Evolutionary conservation across 2,888 invertebrate species (phyloP).

Genomic region (Cyrtodaria siliqua): DNA sequence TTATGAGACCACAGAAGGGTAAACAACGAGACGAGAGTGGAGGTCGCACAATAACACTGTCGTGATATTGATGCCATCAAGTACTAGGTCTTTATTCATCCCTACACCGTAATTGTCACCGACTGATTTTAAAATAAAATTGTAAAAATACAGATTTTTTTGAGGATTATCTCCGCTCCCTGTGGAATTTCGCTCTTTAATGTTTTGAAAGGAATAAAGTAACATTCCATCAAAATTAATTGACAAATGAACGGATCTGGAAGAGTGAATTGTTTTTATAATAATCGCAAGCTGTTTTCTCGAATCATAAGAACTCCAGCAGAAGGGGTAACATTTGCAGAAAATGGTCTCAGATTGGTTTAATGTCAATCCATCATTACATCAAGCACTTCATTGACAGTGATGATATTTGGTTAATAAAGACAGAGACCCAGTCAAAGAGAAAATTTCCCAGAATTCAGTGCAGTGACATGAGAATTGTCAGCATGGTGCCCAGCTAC

Average conservation of each 20-base stretch:
- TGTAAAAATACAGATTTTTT: constrained; percentile 41
- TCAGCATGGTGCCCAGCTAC: constrained; percentile 20
- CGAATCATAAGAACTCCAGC: neutral
- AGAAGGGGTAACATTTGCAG: constrained; percentile 21
- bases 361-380: constrained; percentile 50
- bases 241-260: neutral
- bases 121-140: constrained; percentile 37
- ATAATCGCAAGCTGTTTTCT: constrained; percentile 14
- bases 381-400: constrained; percentile 59
- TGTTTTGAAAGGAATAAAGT: constrained; percentile 18
- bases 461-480: neutral
- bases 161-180: constrained; percentile 23
- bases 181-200: constrained; percentile 15
- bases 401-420: constrained; percentile 34
- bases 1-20: constrained; percentile 22
- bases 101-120: neutral
- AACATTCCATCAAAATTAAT: constrained; percentile 12
- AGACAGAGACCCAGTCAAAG: constrained; percentile 9
- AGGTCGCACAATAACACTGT: constrained; percentile 28
- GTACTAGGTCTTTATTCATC: neutral
- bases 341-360: constrained; percentile 35
- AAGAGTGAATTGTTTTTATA: constrained; percentile 5
- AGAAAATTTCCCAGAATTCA: constrained; percentile 2
- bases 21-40: constrained; percentile 4
- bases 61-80: constrained; percentile 27